Evolutionary conservation across 2,797 vertebrate genomes (phyloP), one percentile per base, ranked within the genome.

Genomic region (Melanotaenia pygmaea): DNA sequence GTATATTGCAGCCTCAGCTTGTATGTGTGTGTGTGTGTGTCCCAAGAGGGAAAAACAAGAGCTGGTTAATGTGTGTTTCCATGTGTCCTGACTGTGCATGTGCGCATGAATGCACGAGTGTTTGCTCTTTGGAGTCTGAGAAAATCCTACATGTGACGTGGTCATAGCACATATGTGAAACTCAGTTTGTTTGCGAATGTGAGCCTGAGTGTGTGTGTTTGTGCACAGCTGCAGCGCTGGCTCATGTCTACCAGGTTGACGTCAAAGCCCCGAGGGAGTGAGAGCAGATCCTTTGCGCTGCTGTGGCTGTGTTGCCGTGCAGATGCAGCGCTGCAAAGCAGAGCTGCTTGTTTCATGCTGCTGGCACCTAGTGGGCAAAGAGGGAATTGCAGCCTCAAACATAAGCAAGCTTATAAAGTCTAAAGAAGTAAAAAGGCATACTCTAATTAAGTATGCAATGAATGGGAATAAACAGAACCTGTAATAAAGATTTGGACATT

Each of bases 311-410:
- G 74, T 80, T 88, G 74, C 59, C 1, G 61, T 58, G 75, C 67
- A 72, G 74, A 75, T 47, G 62, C 59, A 62, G 59, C 1, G 70
- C 45, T 20, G 80, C 81, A 70, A 60, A 65, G 53, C 59, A 0
- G 57, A n/a, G 60, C 5, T 0, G 16, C 26, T n/a, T 5, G 20
- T 13, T 5, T 22, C 80, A 80, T 67, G 26, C 51, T 70, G 69
- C 77, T 82, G 89, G 73, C 88, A 56, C 80, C 89, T 86, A 47
- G 64, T 84, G 92, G 87, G 0, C 16, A 60, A 32, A 26, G 1
- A 0, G 10, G 18, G 57, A 12, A 81, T 13, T 65, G 8, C 76
- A 82, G 11, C 53, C 18, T n/a, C 0, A 30, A 18, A 51, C 35
- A 67, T 64, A 30, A 59, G 43, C 34, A 34, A 7, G 24, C 6